Evolutionary conservation across 2,797 vertebrate species (phyloP).

Genomic region (Mergus octosetaceus): DNA sequence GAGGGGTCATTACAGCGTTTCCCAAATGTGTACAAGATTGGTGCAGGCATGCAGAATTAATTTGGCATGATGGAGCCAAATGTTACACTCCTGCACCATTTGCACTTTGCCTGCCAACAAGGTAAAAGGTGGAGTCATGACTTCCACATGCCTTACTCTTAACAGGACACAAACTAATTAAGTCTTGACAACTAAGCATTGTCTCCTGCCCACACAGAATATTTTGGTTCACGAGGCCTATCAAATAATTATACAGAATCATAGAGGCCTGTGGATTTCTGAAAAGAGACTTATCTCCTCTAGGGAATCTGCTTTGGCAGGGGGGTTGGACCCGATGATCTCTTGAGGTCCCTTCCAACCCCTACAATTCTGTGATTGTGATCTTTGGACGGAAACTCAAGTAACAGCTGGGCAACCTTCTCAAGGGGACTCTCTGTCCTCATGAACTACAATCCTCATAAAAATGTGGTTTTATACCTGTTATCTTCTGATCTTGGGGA

Average conservation of each 20-base stretch:
- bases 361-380: too few relatives aligned
- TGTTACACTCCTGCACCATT: background rate
- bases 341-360: too few relatives aligned
- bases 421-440: background rate
- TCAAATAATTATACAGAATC: background rate
- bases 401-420: background rate
- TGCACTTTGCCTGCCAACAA: background rate
- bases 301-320: too few relatives aligned
- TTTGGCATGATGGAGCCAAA: background rate
- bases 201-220: background rate
- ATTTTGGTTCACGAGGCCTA: background rate
- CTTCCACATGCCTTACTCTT: background rate
- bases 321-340: too few relatives aligned
- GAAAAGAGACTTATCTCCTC: too few relatives aligned
- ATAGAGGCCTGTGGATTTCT: background rate
- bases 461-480: background rate
- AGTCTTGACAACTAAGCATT: background rate
- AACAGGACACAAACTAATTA: background rate
- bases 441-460: background rate
- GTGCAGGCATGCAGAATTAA: background rate
- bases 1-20: background rate
- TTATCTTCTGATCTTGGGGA: background rate
- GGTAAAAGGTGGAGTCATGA: accelerated
- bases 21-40: background rate
- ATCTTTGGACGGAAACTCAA: background rate